These are phyloP conservation scores for Rhaphigaster nebulosa DNA, from an alignment of 2,888 invertebrate species.

Conservation along the genomic window DNA sequence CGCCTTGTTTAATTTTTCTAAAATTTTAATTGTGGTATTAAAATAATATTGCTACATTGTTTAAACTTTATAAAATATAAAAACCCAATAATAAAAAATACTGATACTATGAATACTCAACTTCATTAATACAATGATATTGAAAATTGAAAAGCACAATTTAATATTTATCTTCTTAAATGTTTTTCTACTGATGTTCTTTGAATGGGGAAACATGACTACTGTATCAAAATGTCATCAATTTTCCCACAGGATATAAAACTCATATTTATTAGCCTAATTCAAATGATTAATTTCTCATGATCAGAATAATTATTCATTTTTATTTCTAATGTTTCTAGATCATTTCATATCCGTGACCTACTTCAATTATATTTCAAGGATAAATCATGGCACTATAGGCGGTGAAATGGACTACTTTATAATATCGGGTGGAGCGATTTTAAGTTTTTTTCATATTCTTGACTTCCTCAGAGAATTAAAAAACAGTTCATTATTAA, in stretches of 20 bases:
- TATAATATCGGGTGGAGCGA: background rate
- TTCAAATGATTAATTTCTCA: background rate
- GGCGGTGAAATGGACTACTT: background rate
- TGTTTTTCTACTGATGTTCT: background rate
- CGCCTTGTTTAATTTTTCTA: too few relatives aligned
- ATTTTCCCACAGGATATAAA: background rate
- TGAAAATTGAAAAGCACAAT: background rate
- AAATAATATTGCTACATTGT: too few relatives aligned
- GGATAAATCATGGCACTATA: background rate
- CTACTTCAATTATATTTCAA: background rate
- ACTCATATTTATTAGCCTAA: background rate
- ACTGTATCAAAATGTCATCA: background rate
- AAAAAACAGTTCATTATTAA: too few relatives aligned
- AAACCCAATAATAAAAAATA: too few relatives aligned
- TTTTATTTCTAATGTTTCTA: background rate
- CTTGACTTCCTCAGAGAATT: too few relatives aligned
- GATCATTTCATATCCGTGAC: background rate
- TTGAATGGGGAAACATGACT: background rate
- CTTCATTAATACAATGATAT: background rate
- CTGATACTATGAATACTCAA: too few relatives aligned
- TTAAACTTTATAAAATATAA: too few relatives aligned
- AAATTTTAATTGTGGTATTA: too few relatives aligned
- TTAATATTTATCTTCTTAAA: background rate
- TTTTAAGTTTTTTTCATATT: too few relatives aligned
- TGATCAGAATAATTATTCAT: background rate